These are phyloP conservation scores for Osmerus mordax DNA, from an alignment of 2,113 vertebrate genomes.

Conservation along the genomic window DNA sequence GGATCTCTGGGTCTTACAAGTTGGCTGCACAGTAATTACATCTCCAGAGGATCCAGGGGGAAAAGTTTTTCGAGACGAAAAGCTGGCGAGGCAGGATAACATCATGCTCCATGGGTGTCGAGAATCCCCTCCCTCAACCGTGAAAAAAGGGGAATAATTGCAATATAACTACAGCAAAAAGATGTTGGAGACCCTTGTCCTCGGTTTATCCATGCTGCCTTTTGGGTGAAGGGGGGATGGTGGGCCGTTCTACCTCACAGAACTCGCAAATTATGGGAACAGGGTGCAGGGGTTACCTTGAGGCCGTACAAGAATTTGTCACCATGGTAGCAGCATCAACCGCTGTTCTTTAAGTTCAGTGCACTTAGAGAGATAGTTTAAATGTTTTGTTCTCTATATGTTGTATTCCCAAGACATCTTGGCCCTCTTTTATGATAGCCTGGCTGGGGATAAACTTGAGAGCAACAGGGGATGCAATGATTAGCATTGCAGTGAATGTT, in stretches of 20 bases:
- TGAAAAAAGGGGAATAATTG: constrained; percentile 55
- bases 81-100: constrained; percentile 48
- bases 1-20: constrained; percentile 61
- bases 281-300: background rate
- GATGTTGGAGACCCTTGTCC: constrained; percentile 37
- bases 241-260: constrained; percentile 6
- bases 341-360: background rate
- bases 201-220: constrained; percentile 22
- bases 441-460: background rate
- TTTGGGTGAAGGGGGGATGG: background rate
- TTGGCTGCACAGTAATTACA: constrained; percentile 71
- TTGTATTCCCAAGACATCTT: background rate
- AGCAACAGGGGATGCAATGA: background rate
- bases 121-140: constrained; percentile 42
- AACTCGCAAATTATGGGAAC: background rate
- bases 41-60: constrained; percentile 65
- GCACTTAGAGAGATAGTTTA: background rate
- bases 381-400: background rate
- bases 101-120: constrained; percentile 50
- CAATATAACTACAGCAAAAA: constrained; percentile 55
- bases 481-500: too few species aligned
- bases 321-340: background rate
- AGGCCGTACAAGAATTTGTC: constrained; percentile 1
- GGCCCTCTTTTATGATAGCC: background rate
- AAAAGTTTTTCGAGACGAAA: constrained; percentile 52